Evolutionary conservation across 2,888 invertebrate genomes (phyloP).

Genomic region (Calameuta idolon): DNA sequence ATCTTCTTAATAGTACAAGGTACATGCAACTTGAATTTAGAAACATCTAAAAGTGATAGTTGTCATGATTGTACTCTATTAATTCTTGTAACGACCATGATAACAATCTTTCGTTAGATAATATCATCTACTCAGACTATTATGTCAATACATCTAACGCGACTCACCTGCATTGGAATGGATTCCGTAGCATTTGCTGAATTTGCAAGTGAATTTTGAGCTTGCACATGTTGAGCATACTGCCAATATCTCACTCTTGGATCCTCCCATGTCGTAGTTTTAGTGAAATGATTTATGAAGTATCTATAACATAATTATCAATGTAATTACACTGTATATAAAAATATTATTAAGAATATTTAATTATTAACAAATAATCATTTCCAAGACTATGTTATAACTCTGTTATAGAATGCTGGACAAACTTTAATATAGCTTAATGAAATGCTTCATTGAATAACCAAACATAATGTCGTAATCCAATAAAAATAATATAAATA

Average conservation of each 20-base stretch:
- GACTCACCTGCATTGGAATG: conserved; percentile 74
- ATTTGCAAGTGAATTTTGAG: conserved; percentile 60
- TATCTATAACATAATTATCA: conserved; percentile 69
- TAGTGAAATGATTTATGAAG: conserved; percentile 80
- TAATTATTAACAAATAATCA: neutral
- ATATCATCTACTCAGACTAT: neutral
- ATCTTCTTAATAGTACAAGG: neutral
- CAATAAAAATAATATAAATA: neutral
- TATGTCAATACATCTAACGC: neutral
- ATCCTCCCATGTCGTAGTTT: conserved; percentile 83
- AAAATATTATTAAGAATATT: neutral
- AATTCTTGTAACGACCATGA: neutral
- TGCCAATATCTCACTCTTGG: conserved; percentile 74
- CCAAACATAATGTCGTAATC: neutral
- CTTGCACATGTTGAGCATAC: conserved; percentile 59
- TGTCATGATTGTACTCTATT: neutral
- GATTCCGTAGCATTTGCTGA: conserved; percentile 71
- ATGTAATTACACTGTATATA: neutral
- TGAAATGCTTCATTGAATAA: neutral
- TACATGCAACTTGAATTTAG: neutral
- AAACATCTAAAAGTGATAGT: neutral
- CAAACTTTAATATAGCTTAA: neutral
- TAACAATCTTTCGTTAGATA: neutral
- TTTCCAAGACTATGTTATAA: neutral
- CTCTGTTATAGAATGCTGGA: neutral